Evolutionary conservation across 1,140 invertebrate species (phyloP), one percentile per base, ranked within the genome.

Genomic region (Drosophila persimilis): DNA sequence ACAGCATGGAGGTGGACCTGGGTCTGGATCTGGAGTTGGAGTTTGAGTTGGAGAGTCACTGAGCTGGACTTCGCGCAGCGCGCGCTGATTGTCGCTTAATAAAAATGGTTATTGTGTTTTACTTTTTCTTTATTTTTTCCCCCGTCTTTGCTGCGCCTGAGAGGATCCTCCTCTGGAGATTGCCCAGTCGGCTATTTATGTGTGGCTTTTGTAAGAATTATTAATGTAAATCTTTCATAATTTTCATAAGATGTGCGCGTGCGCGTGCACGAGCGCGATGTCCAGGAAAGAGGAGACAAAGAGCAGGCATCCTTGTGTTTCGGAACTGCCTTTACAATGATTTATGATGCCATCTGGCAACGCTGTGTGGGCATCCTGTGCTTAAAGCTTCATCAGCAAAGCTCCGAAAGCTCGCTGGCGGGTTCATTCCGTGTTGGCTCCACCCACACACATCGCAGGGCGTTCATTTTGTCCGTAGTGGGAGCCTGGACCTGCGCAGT

Each of bases 181-280:
- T 73, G 75, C 79, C 59, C 63, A 46, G 65, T 43, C 80, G 80
- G 74, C 59, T 88, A 86, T 86, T 86, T 86, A 86, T 86, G 83
- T 86, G 83, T 86, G 83, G 77, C 83, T 85, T 86, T 88, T 88
- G 83, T 83, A 86, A 88, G 83, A 86, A 86, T 86, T 86, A 86
- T 86, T 86, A 86, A 86, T 86, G 81, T 86, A 86, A 86, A 88
- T 86, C 83, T 86, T 86, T 86, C 81, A 86, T 86, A 86, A 86
- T 86, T 85, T 85, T 86, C 83, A 66, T 88, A 88, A 86, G 83
- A 71, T 75, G 83, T 88, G 84, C 78, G 83, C 83, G 83, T 88
- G 83, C 81, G 77, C 70, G 71, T 80, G 54, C 59, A 48, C 17
- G 11, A 22, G 17, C 9, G 2, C 9, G 9, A 35, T 2, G 29